Conservation (phyloP, 1,140 invertebrate genomes). For the Drosophila ogumai region DNA sequence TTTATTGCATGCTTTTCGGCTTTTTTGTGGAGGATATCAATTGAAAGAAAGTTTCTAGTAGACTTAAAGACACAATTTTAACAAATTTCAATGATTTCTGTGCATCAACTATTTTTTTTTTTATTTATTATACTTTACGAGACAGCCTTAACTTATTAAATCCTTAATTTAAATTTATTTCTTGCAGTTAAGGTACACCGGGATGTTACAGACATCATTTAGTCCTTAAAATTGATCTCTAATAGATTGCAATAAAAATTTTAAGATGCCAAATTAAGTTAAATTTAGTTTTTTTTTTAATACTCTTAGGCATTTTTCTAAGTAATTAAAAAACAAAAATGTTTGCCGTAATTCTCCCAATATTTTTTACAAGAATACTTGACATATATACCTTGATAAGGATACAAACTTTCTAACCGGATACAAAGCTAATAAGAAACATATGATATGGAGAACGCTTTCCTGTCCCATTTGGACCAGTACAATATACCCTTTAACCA, state of each 20-base stretch:
- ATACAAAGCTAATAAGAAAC: not conserved
- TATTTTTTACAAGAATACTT: not conserved
- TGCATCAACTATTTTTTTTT: not conserved
- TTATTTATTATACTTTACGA: too few relatives aligned
- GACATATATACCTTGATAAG: too few relatives aligned
- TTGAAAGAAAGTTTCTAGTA: not conserved
- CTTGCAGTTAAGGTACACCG: too few relatives aligned
- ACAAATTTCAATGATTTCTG: not conserved
- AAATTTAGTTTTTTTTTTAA: too few relatives aligned
- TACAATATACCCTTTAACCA: conserved; percentile 11
- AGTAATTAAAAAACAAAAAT: fast-evolving
- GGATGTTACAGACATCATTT: too few relatives aligned
- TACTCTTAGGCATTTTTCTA: too few relatives aligned
- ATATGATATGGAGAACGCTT: not conserved
- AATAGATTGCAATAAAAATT: too few relatives aligned
- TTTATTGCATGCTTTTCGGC: not conserved
- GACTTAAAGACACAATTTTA: not conserved
- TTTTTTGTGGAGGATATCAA: not conserved
- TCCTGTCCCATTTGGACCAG: not conserved
- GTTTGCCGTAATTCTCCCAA: not conserved
- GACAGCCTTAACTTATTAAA: too few relatives aligned
- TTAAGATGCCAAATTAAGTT: too few relatives aligned
- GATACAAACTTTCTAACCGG: too few relatives aligned
- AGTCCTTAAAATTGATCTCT: too few relatives aligned
- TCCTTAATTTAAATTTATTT: not conserved